Conservation (phyloP, 1,140 invertebrate genomes). For the Nebria ingens region DNA sequence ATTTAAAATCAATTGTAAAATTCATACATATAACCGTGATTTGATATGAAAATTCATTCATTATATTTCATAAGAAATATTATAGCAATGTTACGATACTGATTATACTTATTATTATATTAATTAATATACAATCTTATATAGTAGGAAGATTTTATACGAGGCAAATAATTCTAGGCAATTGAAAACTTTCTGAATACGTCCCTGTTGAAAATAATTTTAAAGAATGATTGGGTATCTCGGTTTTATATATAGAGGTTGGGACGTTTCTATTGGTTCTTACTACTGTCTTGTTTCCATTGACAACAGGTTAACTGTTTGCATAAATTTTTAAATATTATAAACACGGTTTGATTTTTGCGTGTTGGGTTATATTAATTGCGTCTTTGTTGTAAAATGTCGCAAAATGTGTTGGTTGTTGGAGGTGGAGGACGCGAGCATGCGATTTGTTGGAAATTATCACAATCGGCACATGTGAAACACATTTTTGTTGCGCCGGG, state of each 20-base stretch:
- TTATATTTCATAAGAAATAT: no score
- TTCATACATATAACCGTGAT: no score
- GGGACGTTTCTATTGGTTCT: neutral
- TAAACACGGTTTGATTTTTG: neutral
- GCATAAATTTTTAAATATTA: neutral
- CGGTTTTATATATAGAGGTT: neutral
- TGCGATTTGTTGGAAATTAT: constrained; percentile 84
- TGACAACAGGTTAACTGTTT: neutral
- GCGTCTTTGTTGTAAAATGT: constrained; percentile 21
- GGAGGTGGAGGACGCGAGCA: constrained; percentile 94
- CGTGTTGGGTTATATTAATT: neutral
- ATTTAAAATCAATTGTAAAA: no score
- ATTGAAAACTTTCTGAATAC: neutral
- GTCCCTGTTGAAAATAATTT: neutral
- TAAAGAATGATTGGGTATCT: neutral
- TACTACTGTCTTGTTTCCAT: constrained; percentile 1
- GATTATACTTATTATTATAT: no score
- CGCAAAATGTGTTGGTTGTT: constrained; percentile 64
- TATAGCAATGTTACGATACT: no score
- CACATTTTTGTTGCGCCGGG: constrained; percentile 77
- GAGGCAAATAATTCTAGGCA: no score
- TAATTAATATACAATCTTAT: no score
- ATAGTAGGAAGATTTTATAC: no score
- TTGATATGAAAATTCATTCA: neutral
- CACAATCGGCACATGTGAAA: constrained; percentile 62